Conservation (phyloP, 2,113 vertebrate species). For the Ovibos moschatus region DNA sequence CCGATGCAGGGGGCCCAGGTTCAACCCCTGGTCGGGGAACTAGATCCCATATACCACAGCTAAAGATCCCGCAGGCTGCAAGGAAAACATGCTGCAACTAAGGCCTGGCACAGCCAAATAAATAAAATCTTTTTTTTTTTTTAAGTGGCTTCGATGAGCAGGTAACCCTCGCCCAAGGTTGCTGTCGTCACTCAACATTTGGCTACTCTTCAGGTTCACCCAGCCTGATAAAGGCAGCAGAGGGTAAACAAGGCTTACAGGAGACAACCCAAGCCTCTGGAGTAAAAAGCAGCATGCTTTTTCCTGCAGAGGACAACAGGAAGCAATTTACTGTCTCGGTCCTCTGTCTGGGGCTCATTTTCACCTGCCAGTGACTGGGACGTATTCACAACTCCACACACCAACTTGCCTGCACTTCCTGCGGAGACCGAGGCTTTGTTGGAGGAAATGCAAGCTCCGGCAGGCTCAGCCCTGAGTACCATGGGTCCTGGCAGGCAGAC, state of each 20-base stretch:
- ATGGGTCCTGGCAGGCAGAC: not conserved
- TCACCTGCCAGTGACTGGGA: not conserved
- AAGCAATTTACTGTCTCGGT: not conserved
- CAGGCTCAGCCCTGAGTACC: not conserved
- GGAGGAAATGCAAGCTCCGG: slow-evolving; percentile 37
- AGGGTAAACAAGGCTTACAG: not conserved
- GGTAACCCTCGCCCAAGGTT: not conserved
- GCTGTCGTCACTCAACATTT: not conserved
- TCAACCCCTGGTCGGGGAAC: not conserved
- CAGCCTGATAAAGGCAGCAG: not conserved
- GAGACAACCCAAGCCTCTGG: not conserved
- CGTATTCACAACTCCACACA: not conserved
- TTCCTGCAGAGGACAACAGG: not conserved
- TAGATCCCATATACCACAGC: not conserved
- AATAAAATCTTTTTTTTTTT: not conserved
- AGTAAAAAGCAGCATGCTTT: not conserved
- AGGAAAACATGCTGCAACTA: not conserved
- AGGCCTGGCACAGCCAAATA: not conserved
- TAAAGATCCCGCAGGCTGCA: not conserved
- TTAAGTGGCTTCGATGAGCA: not conserved
- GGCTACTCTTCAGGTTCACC: not conserved
- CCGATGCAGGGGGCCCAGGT: not conserved
- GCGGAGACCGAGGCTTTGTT: slow-evolving; percentile 14
- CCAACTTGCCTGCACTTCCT: slow-evolving; percentile 59
- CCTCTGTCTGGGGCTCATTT: not conserved